Percentiles rank a stretch among this genome's conserved stretches.
Evolutionary conservation across 2,888 invertebrate genomes (phyloP).

Genomic region (Phasia obesa): DNA sequence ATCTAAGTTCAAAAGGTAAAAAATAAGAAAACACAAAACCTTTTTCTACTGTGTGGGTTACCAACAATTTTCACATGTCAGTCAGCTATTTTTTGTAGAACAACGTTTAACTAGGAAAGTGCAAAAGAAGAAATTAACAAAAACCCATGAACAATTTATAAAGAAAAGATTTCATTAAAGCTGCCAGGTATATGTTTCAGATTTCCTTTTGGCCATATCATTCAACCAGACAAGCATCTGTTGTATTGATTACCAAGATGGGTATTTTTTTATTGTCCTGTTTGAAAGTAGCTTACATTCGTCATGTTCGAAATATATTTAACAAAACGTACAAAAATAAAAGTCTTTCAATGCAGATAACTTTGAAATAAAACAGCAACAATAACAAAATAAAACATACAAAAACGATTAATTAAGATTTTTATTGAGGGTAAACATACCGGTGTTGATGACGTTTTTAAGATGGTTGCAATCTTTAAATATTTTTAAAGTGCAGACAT

Average conservation of each 20-base stretch:
- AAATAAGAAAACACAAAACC: not conserved
- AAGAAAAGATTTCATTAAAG: slow-evolving; percentile 50
- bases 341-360: slow-evolving; percentile 5
- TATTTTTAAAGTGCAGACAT: slow-evolving; percentile 19
- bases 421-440: slow-evolving; percentile 19
- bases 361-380: slow-evolving; percentile 5
- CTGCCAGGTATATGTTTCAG: slow-evolving; percentile 31
- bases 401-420: slow-evolving; percentile 25
- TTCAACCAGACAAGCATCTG: slow-evolving; percentile 35
- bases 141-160: slow-evolving; percentile 28
- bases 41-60: not conserved
- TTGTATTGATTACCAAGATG: slow-evolving; percentile 43
- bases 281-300: not conserved
- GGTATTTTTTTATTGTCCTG: not conserved
- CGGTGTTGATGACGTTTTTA: slow-evolving; percentile 43
- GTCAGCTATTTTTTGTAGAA: not conserved
- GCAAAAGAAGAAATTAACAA: not conserved
- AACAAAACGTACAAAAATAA: not conserved
- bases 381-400: not conserved
- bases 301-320: not conserved
- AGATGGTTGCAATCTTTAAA: slow-evolving; percentile 33
- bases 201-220: slow-evolving; percentile 32
- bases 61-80: slow-evolving; percentile 7
- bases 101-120: not conserved
- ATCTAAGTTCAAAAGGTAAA: not conserved